phyloP scores from a whole-genome alignment of 2,113 vertebrate species.

The Pogonocichla stellata region DNA sequence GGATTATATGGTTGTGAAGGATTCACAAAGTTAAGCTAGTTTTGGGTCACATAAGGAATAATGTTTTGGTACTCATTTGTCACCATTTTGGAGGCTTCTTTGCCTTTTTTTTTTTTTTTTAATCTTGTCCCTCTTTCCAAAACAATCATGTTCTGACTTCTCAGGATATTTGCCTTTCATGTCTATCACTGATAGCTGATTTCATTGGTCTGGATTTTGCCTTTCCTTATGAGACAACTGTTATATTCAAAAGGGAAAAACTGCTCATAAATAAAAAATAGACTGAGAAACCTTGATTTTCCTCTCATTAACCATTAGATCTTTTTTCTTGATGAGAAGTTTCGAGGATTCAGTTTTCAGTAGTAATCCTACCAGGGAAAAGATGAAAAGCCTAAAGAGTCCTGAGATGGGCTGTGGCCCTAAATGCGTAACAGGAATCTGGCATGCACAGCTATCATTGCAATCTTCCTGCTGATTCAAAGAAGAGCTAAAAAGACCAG shows the following conservation, averaged over 20 bases:
- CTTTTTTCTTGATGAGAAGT: neutral
- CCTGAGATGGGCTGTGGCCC: accelerated
- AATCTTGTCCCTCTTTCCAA: neutral
- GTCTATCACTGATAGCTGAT: neutral
- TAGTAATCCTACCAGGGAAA: neutral
- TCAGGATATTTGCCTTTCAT: neutral
- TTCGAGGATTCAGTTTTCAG: neutral
- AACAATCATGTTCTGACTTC: neutral
- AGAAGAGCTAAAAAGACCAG: neutral
- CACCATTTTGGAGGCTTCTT: neutral
- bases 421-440: neutral
- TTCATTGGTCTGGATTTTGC: neutral
- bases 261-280: neutral
- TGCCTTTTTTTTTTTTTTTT: neutral
- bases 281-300: neutral
- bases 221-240: neutral
- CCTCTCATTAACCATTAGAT: neutral
- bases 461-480: neutral
- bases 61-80: neutral
- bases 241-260: neutral
- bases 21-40: neutral
- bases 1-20: neutral
- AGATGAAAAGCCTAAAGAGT: neutral
- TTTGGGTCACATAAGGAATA: neutral
- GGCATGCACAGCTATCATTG: neutral